phyloP scores from a whole-genome alignment of 2,888 invertebrate genomes.

The Chrysolina haemoptera region DNA sequence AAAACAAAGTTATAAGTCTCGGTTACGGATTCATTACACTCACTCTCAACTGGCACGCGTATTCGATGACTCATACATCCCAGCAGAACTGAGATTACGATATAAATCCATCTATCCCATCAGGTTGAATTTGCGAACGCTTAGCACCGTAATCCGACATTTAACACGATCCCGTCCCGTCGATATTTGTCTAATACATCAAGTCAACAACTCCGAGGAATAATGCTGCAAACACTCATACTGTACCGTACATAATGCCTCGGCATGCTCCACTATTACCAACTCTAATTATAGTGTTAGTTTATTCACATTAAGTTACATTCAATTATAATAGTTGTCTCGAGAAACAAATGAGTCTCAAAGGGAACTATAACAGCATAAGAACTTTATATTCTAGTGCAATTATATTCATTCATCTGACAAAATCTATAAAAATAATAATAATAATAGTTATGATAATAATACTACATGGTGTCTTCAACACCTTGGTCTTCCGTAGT shows the following conservation, averaged over 20 bases:
- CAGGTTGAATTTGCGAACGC: constrained; percentile 46
- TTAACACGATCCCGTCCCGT: constrained; percentile 42
- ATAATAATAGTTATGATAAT: neutral
- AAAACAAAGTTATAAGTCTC: constrained; percentile 71
- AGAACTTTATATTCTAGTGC: neutral
- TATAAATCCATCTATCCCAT: constrained; percentile 39
- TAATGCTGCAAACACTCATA: constrained; percentile 23
- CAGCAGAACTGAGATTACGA: constrained; percentile 39
- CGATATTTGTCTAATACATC: constrained; percentile 47
- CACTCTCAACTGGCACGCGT: constrained; percentile 59
- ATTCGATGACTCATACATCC: constrained; percentile 35
- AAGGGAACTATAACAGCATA: too few species aligned
- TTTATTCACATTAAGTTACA: neutral
- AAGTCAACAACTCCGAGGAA: constrained; percentile 43
- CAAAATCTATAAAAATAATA: neutral
- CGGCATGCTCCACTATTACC: constrained; percentile 8
- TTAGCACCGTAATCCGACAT: constrained; percentile 43
- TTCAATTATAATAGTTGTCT: neutral
- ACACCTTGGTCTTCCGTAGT: too few species aligned
- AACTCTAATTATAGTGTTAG: neutral
- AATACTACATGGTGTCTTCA: too few species aligned
- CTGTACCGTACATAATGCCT: neutral
- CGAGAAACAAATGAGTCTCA: neutral
- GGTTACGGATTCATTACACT: constrained; percentile 69
- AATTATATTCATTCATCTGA: too few species aligned